A percentile compares a stretch with the other conserved stretches of the same genome.
phyloP scores from a whole-genome alignment of 2,113 vertebrate genomes.

The Andinoacara biseriatus region DNA sequence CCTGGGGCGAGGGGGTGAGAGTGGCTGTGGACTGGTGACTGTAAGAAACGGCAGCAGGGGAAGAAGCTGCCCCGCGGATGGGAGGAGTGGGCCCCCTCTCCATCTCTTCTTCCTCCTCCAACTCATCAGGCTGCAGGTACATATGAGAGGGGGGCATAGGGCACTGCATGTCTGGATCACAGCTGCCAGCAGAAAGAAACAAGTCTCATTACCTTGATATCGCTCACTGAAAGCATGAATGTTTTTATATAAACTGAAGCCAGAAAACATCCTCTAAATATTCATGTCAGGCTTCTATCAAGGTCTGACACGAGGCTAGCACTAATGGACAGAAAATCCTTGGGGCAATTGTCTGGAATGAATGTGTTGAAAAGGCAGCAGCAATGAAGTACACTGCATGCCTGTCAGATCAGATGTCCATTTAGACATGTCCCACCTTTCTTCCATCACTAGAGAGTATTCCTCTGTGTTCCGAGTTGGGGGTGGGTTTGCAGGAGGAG shows the following conservation, averaged over 20 bases:
- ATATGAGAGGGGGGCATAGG: slow-evolving; percentile 92
- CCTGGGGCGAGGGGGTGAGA: slow-evolving; percentile 96
- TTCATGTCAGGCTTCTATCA: slow-evolving; percentile 64
- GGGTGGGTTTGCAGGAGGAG: slow-evolving; percentile 93
- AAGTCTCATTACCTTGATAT: slow-evolving; percentile 61
- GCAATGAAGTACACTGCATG: not conserved
- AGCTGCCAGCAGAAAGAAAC: slow-evolving; percentile 80
- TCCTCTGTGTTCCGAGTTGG: slow-evolving; percentile 89
- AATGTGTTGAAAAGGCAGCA: slow-evolving; percentile 15
- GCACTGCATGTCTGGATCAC: slow-evolving; percentile 92
- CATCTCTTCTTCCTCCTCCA: slow-evolving; percentile 88
- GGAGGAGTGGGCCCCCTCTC: slow-evolving; percentile 96
- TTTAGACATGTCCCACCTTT: slow-evolving; percentile 83
- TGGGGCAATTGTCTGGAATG: slow-evolving; percentile 28
- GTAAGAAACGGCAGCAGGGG: slow-evolving; percentile 96
- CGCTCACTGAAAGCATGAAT: slow-evolving; percentile 32
- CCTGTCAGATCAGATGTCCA: slow-evolving; percentile 29
- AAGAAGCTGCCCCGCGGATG: slow-evolving; percentile 93
- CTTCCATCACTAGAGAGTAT: slow-evolving; percentile 87
- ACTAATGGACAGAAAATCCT: slow-evolving; percentile 54
- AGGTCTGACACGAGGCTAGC: slow-evolving; percentile 46
- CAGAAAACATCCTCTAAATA: slow-evolving; percentile 61
- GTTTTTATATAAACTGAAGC: slow-evolving; percentile 25
- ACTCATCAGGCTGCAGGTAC: slow-evolving; percentile 96
- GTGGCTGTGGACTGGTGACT: slow-evolving; percentile 99